Base-by-base conservation (phyloP, 2,888 invertebrate species). In the Drosophila macrospina region DNA sequence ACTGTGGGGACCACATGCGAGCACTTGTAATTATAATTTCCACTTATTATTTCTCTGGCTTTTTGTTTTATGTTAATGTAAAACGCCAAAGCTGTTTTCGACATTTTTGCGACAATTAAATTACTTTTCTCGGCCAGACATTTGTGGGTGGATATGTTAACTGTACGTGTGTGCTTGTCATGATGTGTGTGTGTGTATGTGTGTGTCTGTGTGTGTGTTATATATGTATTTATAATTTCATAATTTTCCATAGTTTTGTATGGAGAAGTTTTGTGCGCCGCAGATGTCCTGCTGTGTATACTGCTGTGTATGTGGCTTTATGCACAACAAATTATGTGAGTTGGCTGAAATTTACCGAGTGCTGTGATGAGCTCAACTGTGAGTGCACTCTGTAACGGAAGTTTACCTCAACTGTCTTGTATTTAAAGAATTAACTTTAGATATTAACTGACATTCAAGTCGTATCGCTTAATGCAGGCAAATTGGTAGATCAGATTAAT, bases 31-130 rank as follows among this genome's bases (percentile, higher is more conserved):
- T 83, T 84, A 83, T 78, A 84, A 83, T 83, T 83, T 83, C 71
- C 78, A 82, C 78, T 82, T 78, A 80, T 82, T 84, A 83, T 76
- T 80, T 71, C 62, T 74, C 73, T 16, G 64, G 62, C 78, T 74
- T 72, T 68, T 69, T 73, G 77, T 67, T 75, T 73, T 69, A 69
- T 80, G 80, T 78, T 84, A 82, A 81, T 81, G 80, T 78, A 84
- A 78, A 84, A 73, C 76, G 71, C 61, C 67, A 78, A 84, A 83
- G 82, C 82, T 85, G 85, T 82, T 83, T 83, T 84, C 85, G 82
- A 83, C 82, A 84, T 83, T 82, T 83, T 82, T 83, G 82, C 82
- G 85, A 83, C 82, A 83, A 82, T 83, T 85, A 78, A 83, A 83
- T 83, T 85, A 83, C 82, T 85, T 84, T 84, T 83, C 85, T 82